Base-by-base conservation (phyloP, 2,888 invertebrate species). In the Nephrotoma appendiculata region DNA sequence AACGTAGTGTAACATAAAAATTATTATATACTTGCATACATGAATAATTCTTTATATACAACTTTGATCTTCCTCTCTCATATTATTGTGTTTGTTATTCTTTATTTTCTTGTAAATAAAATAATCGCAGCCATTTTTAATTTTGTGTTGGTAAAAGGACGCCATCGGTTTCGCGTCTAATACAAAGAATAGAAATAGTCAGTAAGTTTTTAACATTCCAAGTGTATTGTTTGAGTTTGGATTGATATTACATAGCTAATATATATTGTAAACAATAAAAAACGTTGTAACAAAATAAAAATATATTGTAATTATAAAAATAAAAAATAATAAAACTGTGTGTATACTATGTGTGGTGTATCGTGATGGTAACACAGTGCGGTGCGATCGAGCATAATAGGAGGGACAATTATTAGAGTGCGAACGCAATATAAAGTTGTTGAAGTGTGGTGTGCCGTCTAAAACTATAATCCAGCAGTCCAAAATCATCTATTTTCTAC, bases 161-260 rank as follows among this genome's bases (percentile, higher is more conserved):
- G 87, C 87, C 87, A 87, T 87, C 87, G 87, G 85, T 86, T 86
- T 87, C 52, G 87, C 86, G 84, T 87, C 86, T 86, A 12, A 45
- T 86, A 31, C 41, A 87, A 57, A 86, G 86, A 83, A 86, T 86
- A 57, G 48, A 86, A 83, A 85, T 86, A 83, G 19, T 86, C 48
- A 87, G 87, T 87, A 87, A 86, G 85, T 87, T 86, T 87, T 87
- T 86, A 87, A 87, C 87, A 86, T 86, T 87, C 86, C 52, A 87
- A 87, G 87, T 87, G 87, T 87, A 31, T 86, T 86, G 87, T 87
- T 87, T 87, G 87, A 86, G 71, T 71, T 71, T 31, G 9, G 31
- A 31, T 71, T 71, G 19, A 45, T 86, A 43, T 86, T 6, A 52
- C 52, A 43, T 85, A 85, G 43, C 43, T 43, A 41, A n/a, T n/a